A percentile compares a stretch with the other conserved stretches of the same genome.
These are phyloP conservation scores for Pangasius macronema DNA, from an alignment of 2,797 vertebrate species.

Conservation along the genomic window DNA sequence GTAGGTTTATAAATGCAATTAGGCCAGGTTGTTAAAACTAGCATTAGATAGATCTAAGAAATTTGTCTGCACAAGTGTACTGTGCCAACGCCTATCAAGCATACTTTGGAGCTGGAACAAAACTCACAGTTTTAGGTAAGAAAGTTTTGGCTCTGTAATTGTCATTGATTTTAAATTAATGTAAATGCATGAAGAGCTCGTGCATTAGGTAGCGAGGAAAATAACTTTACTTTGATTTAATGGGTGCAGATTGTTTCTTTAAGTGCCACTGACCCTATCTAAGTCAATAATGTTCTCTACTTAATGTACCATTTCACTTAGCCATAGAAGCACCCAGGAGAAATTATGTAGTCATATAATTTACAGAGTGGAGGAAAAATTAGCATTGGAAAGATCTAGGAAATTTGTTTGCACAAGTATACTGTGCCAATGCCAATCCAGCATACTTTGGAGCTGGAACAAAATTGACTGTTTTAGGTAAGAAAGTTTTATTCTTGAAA, in stretches of 20 bases:
- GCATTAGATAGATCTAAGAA: not conserved
- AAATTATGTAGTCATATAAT: not conserved
- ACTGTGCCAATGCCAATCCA: slow-evolving; percentile 63
- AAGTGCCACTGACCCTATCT: not conserved
- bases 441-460: slow-evolving; percentile 69
- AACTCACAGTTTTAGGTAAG: slow-evolving; percentile 70
- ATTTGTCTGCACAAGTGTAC: slow-evolving; percentile 46
- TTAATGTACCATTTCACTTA: not conserved
- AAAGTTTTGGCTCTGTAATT: not conserved
- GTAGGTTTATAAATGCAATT: not conserved
- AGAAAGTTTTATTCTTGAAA: slow-evolving; percentile 32
- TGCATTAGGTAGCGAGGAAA: not conserved
- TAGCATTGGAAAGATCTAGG: not conserved
- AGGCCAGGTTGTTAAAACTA: not conserved
- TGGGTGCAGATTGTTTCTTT: not conserved
- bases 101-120: slow-evolving; percentile 69
- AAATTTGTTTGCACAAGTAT: slow-evolving; percentile 29
- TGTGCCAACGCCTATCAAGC: slow-evolving; percentile 63
- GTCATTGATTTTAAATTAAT: not conserved
- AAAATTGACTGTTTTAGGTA: slow-evolving; percentile 70
- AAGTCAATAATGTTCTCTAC: not conserved
- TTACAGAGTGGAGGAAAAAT: not conserved
- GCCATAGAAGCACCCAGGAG: not conserved
- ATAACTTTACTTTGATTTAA: not conserved
- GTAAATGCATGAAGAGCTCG: too few species aligned